Evolutionary conservation across 2,888 invertebrate species (phyloP).

Genomic region (Thyatira batis): DNA sequence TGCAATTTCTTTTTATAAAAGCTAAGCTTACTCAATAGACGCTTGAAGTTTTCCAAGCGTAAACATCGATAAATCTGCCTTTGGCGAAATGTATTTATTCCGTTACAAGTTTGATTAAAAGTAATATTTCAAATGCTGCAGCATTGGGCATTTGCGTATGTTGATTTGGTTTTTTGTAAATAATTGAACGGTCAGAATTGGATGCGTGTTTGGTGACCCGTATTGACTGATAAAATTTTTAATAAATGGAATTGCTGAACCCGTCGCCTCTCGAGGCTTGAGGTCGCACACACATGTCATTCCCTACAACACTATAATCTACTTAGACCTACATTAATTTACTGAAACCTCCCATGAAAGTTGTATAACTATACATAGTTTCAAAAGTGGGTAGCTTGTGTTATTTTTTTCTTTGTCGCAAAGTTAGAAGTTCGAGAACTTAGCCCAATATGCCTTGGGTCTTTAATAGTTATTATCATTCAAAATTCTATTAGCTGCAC

Average conservation of each 20-base stretch:
- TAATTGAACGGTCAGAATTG: slow-evolving; percentile 6
- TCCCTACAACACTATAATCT: not conserved
- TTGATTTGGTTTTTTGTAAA: too few species aligned
- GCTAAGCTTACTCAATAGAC: not conserved
- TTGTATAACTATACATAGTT: too few species aligned
- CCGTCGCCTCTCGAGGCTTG: slow-evolving; percentile 3
- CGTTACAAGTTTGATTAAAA: not conserved
- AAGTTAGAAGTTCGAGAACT: not conserved
- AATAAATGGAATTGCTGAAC: slow-evolving; percentile 16
- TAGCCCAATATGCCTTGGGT: not conserved
- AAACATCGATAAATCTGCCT: not conserved
- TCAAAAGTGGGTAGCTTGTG: too few species aligned
- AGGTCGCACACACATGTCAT: not conserved
- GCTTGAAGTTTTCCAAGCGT: not conserved
- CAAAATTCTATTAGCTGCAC: not conserved
- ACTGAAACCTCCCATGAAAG: too few species aligned
- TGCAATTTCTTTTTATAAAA: not conserved
- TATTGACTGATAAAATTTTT: slow-evolving; percentile 19
- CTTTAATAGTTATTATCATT: not conserved
- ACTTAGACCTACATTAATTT: not conserved
- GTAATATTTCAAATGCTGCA: not conserved
- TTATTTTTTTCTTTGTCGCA: not conserved
- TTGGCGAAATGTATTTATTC: not conserved
- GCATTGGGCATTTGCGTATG: too few species aligned
- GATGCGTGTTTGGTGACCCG: slow-evolving; percentile 10